Evolutionary conservation across 1,140 invertebrate species (phyloP), one percentile per base, ranked within the genome.

Genomic region (Caenorhabditis tropicalis): DNA sequence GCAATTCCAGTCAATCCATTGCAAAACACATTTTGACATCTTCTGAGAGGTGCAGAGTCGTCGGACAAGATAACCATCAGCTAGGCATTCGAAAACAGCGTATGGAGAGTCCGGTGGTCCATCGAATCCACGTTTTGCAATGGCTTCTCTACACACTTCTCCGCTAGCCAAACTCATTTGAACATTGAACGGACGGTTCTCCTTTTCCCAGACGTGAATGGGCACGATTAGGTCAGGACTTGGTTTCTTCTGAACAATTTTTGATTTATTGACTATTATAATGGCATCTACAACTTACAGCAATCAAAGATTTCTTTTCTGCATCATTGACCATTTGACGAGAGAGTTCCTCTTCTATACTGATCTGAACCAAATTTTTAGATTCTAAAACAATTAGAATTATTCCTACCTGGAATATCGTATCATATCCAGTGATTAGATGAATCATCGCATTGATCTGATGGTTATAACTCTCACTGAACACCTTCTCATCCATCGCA

Each of bases 171-270:
- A 53, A 58, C 60, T 36, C 33, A 80, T 43, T 82, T 87, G 85
- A 9, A 87, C 81, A 82, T 89, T 91, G 83, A 90, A 90, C 49
- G 85, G 83, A 74, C 87, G 87, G 81, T 89, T 89, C 43, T 90
- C 90, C 49, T 86, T 84, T 39, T 88, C 79, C 65, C 88, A 87
- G 7, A 91, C 51, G 82, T 89, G 88, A 43, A 89, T 86, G 5
- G 89, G 70, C 5, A 89, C 79, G 12, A 90, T 80, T 31, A 51
- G 65, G 51, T 79, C 36, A 1, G 82, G 39, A 48, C 49, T 85
- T 33, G 46, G 49, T 27, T 85, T 53, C 46, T 60, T 33, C 24
- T 80, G 43, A 21, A 81, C 21, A 43, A 16, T 2, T 7, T 21
- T 0, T 39, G n/a, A 81, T 51, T 80, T 74, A 43, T 70, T 74